phyloP scores from a whole-genome alignment of 2,113 vertebrate genomes.

The Pelusios castaneus region DNA sequence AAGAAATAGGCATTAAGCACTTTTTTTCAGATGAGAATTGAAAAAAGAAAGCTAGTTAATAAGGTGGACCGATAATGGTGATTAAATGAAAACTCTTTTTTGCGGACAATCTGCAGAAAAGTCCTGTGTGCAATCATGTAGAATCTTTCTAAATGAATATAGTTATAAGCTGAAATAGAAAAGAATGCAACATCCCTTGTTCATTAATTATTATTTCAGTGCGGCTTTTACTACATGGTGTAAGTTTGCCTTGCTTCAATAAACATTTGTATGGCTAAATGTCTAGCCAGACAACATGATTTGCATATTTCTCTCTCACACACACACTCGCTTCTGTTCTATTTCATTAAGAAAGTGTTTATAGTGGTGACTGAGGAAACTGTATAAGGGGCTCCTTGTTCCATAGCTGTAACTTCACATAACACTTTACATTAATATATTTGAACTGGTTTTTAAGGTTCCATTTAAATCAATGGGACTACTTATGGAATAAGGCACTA shows the following conservation, averaged over 20 bases:
- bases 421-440: not conserved
- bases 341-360: not conserved
- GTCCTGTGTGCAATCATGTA: not conserved
- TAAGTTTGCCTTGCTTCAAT: not conserved
- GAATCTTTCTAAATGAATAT: not conserved
- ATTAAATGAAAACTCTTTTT: not conserved
- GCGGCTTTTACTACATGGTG: not conserved
- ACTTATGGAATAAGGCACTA: not conserved
- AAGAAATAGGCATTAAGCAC: not conserved
- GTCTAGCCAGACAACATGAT: not conserved
- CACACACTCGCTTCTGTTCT: not conserved
- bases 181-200: not conserved
- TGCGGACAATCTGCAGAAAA: not conserved
- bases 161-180: not conserved
- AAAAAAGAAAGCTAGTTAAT: not conserved
- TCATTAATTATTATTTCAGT: not conserved
- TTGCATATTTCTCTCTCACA: not conserved
- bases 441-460: not conserved
- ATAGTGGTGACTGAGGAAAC: not conserved
- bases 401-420: not conserved
- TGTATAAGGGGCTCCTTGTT: not conserved
- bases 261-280: not conserved
- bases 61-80: not conserved
- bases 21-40: not conserved
- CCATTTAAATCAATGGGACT: not conserved